Evolutionary conservation across 2,797 vertebrate genomes (phyloP).

Genomic region (Pempheris klunzingeri): DNA sequence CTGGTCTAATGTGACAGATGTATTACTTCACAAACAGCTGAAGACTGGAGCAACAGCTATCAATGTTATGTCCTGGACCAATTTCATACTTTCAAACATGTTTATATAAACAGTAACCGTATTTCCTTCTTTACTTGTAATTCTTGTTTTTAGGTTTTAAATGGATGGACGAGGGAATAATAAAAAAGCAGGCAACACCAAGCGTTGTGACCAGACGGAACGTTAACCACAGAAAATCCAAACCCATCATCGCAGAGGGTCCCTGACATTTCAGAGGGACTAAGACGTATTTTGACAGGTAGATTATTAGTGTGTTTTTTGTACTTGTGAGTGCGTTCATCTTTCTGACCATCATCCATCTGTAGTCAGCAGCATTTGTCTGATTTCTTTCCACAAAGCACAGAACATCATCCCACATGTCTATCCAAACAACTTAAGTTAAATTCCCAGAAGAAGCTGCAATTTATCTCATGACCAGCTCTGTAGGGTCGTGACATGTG

Average conservation of each 20-base stretch:
- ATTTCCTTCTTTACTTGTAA: neutral
- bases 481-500: neutral
- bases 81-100: neutral
- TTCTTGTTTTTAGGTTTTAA: neutral
- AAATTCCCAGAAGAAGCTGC: neutral
- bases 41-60: neutral
- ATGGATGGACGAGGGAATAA: neutral
- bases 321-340: neutral
- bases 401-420: neutral
- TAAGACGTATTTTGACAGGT: neutral
- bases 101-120: too few relatives aligned
- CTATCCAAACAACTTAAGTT: neutral
- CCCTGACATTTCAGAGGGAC: neutral
- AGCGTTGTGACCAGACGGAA: neutral
- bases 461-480: neutral
- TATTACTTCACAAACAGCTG: neutral
- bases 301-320: neutral
- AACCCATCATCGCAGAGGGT: neutral
- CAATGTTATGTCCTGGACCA: neutral
- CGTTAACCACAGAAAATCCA: neutral
- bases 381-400: constrained; percentile 1
- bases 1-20: neutral
- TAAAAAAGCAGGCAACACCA: neutral
- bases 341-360: constrained; percentile 3
- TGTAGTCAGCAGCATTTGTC: neutral